phyloP scores from a whole-genome alignment of 2,113 vertebrate species.

The Ailuropoda melanoleuca region DNA sequence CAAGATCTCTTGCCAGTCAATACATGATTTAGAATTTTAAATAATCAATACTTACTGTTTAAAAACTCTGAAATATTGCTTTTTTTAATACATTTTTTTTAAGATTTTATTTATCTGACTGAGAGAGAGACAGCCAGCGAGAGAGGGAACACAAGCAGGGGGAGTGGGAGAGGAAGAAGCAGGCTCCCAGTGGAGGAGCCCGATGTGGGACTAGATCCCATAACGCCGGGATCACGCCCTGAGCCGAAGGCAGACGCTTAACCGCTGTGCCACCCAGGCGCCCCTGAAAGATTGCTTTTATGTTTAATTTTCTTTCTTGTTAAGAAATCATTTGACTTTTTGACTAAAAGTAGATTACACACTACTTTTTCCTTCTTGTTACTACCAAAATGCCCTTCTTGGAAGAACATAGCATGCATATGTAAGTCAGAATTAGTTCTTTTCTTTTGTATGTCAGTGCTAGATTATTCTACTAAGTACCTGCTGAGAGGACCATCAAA shows the following conservation, averaged over 20 bases:
- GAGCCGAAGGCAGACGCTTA: too few species aligned
- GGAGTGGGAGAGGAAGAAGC: too few species aligned
- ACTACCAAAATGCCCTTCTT: not conserved
- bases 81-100: not conserved
- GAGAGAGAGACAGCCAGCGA: too few species aligned
- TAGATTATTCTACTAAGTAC: not conserved
- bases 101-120: too few species aligned
- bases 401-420: not conserved
- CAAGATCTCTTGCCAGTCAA: not conserved
- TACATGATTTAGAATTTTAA: conserved; percentile 1
- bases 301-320: not conserved
- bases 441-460: not conserved
- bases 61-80: not conserved
- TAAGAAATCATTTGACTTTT: not conserved
- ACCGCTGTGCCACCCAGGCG: too few species aligned
- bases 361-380: not conserved
- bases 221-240: too few species aligned
- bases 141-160: too few species aligned
- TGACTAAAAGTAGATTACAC: not conserved
- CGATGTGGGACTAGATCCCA: too few species aligned
- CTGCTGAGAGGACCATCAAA: not conserved
- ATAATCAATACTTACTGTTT: not conserved
- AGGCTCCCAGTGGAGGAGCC: too few species aligned
- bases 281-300: not conserved
- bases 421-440: not conserved